Conservation (phyloP, 2,888 invertebrate genomes). For the Tyria jacobaeae region DNA sequence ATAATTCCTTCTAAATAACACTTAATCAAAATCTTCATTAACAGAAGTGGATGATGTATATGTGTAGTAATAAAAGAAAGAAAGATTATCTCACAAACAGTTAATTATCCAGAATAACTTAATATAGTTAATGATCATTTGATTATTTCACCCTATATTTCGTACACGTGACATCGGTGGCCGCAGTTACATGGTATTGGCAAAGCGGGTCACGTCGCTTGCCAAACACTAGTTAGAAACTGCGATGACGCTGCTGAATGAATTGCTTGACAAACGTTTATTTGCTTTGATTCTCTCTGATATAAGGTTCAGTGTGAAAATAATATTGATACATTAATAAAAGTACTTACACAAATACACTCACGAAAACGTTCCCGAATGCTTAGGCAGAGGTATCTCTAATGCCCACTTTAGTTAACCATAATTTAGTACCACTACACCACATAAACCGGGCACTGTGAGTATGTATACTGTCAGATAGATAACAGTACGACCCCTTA, state of each 20-base stretch:
- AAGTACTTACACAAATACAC: too few relatives aligned
- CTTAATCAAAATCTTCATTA: neutral
- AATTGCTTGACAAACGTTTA: conserved; percentile 33
- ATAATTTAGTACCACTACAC: too few relatives aligned
- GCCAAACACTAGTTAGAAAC: conserved; percentile 59
- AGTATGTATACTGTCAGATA: too few relatives aligned
- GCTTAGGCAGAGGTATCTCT: too few relatives aligned
- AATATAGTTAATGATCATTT: conserved; percentile 30
- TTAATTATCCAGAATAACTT: conserved; percentile 35
- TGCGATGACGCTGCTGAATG: conserved; percentile 42
- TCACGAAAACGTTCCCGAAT: too few relatives aligned
- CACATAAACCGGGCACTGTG: too few relatives aligned
- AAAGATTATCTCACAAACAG: conserved; percentile 25
- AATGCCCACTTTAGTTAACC: too few relatives aligned
- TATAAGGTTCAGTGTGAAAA: neutral
- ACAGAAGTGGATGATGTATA: conserved; percentile 11
- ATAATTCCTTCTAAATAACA: neutral
- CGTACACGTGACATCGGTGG: conserved; percentile 34
- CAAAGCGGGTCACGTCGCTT: conserved; percentile 55
- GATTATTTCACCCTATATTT: conserved; percentile 39
- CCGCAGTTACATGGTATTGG: conserved; percentile 58
- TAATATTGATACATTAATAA: neutral
- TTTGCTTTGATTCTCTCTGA: conserved; percentile 18
- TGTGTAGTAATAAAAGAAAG: conserved; percentile 5
- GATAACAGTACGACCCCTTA: too few relatives aligned